Percentiles rank a stretch among this genome's conserved stretches.
phyloP scores from a whole-genome alignment of 2,797 vertebrate genomes.

The Salmo trutta region DNA sequence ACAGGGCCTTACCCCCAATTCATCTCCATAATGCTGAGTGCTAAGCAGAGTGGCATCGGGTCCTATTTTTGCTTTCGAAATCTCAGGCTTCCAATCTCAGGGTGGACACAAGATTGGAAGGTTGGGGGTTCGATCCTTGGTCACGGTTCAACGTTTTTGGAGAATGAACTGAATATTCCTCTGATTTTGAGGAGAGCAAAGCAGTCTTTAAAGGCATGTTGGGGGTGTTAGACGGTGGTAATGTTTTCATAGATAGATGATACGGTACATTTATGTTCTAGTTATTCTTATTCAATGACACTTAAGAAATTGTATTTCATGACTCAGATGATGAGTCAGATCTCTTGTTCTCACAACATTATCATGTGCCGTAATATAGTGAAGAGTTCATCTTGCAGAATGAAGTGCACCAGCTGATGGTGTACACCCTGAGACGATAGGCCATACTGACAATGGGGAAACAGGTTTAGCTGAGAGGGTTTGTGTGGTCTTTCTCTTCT shows the following conservation, averaged over 20 bases:
- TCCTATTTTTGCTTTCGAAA: too few relatives aligned
- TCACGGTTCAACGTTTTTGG: too few relatives aligned
- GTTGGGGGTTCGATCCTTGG: neutral
- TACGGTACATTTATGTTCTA: neutral
- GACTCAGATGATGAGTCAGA: too few relatives aligned
- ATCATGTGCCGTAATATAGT: too few relatives aligned
- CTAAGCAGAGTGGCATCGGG: too few relatives aligned
- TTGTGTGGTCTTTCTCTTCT: neutral
- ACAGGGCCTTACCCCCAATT: too few relatives aligned
- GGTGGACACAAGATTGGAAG: conserved; percentile 36
- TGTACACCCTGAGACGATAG: neutral
- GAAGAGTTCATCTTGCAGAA: too few relatives aligned
- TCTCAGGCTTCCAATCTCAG: too few relatives aligned
- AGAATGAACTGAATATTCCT: too few relatives aligned
- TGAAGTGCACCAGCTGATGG: neutral
- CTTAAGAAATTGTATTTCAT: neutral
- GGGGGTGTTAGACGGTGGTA: neutral
- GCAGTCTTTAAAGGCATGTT: neutral
- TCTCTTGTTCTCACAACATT: neutral
- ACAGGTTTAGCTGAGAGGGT: neutral
- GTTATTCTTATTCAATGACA: neutral
- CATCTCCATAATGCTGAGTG: too few relatives aligned
- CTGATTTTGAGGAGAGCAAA: neutral
- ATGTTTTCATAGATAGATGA: neutral
- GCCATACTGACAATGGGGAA: neutral